Evolutionary conservation across 1,140 invertebrate genomes (phyloP).

Genomic region (Lucilia cuprina): DNA sequence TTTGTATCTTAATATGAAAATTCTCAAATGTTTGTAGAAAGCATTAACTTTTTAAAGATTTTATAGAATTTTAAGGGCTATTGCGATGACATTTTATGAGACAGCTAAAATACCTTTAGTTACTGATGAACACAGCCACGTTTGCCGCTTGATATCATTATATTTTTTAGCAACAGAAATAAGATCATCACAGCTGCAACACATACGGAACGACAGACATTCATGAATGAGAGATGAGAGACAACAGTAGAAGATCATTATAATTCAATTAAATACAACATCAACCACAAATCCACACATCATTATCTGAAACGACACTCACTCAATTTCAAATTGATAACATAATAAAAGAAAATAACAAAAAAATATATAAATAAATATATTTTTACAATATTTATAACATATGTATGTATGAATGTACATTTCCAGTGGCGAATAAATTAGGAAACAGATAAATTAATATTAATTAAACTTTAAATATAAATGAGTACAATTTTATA

Average conservation of each 20-base stretch:
- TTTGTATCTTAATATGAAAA: no score
- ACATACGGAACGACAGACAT: not conserved
- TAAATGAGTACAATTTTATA: not conserved
- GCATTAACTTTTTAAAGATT: no score
- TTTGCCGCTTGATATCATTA: no score
- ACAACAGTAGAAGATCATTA: not conserved
- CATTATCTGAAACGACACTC: not conserved
- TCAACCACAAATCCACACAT: not conserved
- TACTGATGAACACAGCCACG: no score
- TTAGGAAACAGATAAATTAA: constrained; percentile 12
- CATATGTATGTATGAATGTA: no score
- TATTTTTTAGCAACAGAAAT: not conserved
- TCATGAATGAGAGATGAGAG: not conserved
- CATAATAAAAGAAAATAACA: not conserved
- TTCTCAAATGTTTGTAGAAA: no score
- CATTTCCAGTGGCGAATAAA: constrained; percentile 11
- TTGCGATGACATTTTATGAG: no score
- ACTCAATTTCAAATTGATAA: not conserved
- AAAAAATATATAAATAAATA: not conserved
- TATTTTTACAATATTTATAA: not conserved
- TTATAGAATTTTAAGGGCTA: no score
- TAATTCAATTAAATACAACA: not conserved
- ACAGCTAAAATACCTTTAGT: no score
- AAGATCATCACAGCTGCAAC: not conserved
- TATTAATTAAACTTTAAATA: not conserved